Base-by-base conservation (phyloP, 2,797 vertebrate species). In the Prunella strophiata region DNA sequence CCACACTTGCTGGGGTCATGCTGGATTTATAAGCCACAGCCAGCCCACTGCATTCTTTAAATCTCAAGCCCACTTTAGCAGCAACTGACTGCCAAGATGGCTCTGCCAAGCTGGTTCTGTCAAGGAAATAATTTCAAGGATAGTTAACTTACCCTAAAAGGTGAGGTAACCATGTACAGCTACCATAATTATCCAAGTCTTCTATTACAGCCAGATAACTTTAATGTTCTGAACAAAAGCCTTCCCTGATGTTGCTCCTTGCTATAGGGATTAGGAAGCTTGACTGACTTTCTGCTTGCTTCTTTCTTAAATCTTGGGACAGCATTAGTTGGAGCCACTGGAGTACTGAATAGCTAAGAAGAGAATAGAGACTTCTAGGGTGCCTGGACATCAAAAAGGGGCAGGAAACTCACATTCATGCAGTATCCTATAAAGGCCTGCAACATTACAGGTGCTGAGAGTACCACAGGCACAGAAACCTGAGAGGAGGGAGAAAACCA, bases 11-110 rank as follows among this genome's bases (percentile, higher is more conserved):
- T 77, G 58, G 29, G 27, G 42, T 17, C 16, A 2, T 3, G 43
- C 54, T 75, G 63, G 40, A 48, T 77, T 92, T 87, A 59, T 62
- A 66, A 87, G 10, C 61, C 58, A 52, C 50, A 78, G 63, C 32
- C 88, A 93, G 67, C 42, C 58, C 51, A 59, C 48, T 70, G 42
- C 54, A 88, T 89, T 92, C 70, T 90, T 86, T 76, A 80, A 93
- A 87, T 82, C 74, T 91, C 48, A 66, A 87, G 48, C 50, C 57
- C 57, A 36, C 75, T 91, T 85, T 86, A 95, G 52, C 84, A 87
- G 73, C 83, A 93, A 29, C 40, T 40, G 40, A 89, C 47, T 83
- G 72, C 34, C 71, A 67, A 65, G 51, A 50, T 91, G 72, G 34
- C 65, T 93, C 55, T 88, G 74, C 50, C 65, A 70, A 72, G 54